Conservation (phyloP, 2,797 vertebrate genomes). For the Darevskia nairensis region DNA sequence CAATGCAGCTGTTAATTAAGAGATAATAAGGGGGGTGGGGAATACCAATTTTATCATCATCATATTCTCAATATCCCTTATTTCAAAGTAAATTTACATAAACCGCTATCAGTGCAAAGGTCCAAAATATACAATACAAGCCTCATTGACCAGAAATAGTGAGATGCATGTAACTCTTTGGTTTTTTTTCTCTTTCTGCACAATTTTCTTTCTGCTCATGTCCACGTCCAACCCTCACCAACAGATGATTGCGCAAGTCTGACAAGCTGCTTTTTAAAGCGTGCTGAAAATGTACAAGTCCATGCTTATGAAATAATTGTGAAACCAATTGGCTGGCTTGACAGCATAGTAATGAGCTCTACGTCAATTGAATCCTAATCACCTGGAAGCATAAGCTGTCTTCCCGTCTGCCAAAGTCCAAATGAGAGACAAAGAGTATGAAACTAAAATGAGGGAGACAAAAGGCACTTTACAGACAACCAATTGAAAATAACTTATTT, state of each 20-base stretch:
- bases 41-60: neutral
- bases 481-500: constrained; percentile 15
- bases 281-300: neutral
- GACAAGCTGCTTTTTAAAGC: neutral
- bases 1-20: neutral
- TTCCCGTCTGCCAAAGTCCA: neutral
- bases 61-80: neutral
- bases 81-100: neutral
- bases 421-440: neutral
- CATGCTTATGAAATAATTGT: constrained; percentile 32
- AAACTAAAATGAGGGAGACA: neutral
- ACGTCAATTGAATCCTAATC: neutral
- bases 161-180: neutral
- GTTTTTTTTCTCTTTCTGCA: too few species aligned
- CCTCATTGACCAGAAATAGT: neutral
- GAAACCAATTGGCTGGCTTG: constrained; percentile 26
- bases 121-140: neutral
- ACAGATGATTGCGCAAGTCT: neutral
- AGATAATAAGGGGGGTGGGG: neutral
- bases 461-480: neutral
- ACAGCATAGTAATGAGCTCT: constrained; percentile 38
- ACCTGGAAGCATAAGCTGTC: neutral
- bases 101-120: neutral
- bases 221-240: constrained; percentile 3
- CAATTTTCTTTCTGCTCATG: neutral